Percentiles rank a stretch among this genome's conserved stretches.
Evolutionary conservation across 2,113 vertebrate species (phyloP).

Genomic region (Cromileptes altivelis): DNA sequence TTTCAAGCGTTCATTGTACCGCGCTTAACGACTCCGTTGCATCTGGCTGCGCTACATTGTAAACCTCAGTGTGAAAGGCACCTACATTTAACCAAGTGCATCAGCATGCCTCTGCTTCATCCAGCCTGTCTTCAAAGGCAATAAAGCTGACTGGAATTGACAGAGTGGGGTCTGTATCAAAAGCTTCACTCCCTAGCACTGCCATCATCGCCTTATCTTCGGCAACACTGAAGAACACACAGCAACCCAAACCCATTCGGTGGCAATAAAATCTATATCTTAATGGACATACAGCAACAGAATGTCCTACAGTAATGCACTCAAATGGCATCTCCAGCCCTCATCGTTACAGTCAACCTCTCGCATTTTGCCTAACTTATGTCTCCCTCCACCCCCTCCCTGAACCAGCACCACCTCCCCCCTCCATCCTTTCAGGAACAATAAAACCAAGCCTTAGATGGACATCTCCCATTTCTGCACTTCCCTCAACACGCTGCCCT

Average conservation of each 20-base stretch:
- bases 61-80: conserved; percentile 56
- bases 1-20: conserved; percentile 63
- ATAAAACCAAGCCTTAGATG: conserved; percentile 72
- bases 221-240: conserved; percentile 9
- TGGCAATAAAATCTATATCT: conserved; percentile 72
- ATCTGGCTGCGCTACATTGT: conserved; percentile 35
- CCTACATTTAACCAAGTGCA: conserved; percentile 59
- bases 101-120: not conserved
- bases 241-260: conserved; percentile 21
- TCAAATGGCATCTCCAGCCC: conserved; percentile 61
- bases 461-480: conserved; percentile 71
- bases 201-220: conserved; percentile 38
- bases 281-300: conserved; percentile 65
- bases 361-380: conserved; percentile 58
- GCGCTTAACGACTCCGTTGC: conserved; percentile 53
- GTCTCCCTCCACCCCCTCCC: not conserved
- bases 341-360: conserved; percentile 46
- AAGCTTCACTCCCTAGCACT: conserved; percentile 17
- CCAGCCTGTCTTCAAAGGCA: conserved; percentile 36
- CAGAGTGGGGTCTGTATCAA: conserved; percentile 44
- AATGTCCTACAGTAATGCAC: conserved; percentile 49
- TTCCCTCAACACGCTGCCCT: conserved; percentile 52
- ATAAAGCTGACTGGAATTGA: conserved; percentile 59
- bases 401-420: conserved; percentile 1
- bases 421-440: conserved; percentile 54